Percentiles rank a stretch among this genome's conserved stretches.
Conservation (phyloP, 2,888 invertebrate genomes). For the Andrena fulva region DNA sequence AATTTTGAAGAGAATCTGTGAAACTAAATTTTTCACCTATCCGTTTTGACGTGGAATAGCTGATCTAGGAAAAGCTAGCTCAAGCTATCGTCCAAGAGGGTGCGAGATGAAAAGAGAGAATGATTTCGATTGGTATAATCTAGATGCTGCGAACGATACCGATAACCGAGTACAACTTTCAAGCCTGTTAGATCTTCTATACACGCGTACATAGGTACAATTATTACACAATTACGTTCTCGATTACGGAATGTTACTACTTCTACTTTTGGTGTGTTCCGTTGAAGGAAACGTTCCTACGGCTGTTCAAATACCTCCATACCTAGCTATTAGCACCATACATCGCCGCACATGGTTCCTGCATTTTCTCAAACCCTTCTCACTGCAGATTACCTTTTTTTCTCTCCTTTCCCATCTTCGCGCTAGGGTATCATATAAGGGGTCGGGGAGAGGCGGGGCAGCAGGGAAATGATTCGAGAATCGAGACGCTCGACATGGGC, state of each 20-base stretch:
- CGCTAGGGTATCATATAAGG: neutral
- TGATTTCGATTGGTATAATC: too few relatives aligned
- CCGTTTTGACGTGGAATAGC: too few relatives aligned
- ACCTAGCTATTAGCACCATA: neutral
- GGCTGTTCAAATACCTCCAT: neutral
- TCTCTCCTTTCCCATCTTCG: neutral
- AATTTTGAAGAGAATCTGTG: too few relatives aligned
- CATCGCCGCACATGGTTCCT: neutral
- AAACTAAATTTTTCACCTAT: too few relatives aligned
- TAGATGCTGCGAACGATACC: neutral
- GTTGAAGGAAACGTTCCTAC: constrained; percentile 1
- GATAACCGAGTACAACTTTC: neutral
- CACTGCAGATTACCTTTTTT: neutral
- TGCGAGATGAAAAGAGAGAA: too few relatives aligned
- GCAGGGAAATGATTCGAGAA: neutral
- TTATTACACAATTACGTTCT: constrained; percentile 3
- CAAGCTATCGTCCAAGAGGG: too few relatives aligned
- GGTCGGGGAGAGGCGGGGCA: too few relatives aligned
- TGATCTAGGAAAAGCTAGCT: too few relatives aligned
- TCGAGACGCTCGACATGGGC: neutral
- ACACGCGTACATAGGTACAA: too few relatives aligned
- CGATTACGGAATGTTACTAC: neutral
- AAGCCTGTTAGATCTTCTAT: neutral
- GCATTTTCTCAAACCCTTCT: neutral
- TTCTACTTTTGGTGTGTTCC: constrained; percentile 1